A percentile compares a stretch with the other conserved stretches of the same genome.
phyloP scores from a whole-genome alignment of 1,140 invertebrate species.

The Elymnias hypermnestra region DNA sequence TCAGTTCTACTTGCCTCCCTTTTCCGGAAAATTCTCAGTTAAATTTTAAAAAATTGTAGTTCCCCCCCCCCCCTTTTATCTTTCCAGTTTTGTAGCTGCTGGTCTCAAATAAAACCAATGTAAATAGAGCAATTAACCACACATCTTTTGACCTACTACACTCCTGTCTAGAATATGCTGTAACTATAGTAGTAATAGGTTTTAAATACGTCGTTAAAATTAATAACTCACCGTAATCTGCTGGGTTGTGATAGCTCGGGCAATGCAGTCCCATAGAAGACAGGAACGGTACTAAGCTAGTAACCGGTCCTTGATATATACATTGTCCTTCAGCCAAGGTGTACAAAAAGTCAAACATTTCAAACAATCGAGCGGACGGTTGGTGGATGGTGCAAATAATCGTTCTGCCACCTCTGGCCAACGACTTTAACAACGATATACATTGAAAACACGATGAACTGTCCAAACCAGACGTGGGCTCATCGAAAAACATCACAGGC shows the following conservation, averaged over 20 bases:
- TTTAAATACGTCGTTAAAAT: neutral
- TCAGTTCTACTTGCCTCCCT: too few species aligned
- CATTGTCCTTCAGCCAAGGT: slow-evolving; percentile 95
- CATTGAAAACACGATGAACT: slow-evolving; percentile 96
- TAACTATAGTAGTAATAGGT: neutral
- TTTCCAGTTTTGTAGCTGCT: too few species aligned
- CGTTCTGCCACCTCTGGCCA: slow-evolving; percentile 93
- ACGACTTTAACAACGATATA: slow-evolving; percentile 89
- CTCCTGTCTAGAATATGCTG: too few species aligned
- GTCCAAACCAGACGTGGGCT: slow-evolving; percentile 96
- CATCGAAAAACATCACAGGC: slow-evolving; percentile 97
- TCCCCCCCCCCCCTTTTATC: too few species aligned
- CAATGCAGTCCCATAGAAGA: slow-evolving; percentile 89
- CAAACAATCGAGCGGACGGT: slow-evolving; percentile 95
- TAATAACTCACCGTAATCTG: slow-evolving; percentile 87
- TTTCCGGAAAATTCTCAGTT: too few species aligned
- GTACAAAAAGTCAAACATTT: slow-evolving; percentile 98
- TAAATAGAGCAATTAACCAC: too few species aligned
- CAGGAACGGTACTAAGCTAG: slow-evolving; percentile 91
- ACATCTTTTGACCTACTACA: too few species aligned
- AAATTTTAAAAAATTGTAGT: too few species aligned
- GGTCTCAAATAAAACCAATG: too few species aligned
- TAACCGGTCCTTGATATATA: slow-evolving; percentile 91
- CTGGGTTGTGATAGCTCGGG: slow-evolving; percentile 96
- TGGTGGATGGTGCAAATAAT: slow-evolving; percentile 99